These are phyloP conservation scores for Panthera leo DNA, from an alignment of 2,113 vertebrate species.

Conservation along the genomic window DNA sequence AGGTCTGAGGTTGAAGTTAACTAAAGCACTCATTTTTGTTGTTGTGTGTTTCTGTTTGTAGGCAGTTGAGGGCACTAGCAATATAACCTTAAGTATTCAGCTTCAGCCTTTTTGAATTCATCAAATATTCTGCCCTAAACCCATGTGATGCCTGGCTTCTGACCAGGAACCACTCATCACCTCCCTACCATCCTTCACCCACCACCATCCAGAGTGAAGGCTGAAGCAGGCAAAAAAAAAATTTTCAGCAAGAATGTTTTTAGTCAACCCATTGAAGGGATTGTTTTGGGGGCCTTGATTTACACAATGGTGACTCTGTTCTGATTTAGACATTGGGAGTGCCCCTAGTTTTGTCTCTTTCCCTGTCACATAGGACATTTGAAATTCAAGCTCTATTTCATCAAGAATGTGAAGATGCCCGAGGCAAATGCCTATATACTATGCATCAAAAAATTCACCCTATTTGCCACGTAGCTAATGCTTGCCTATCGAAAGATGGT, in stretches of 20 bases:
- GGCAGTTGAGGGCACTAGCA: not conserved
- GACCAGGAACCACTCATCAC: not conserved
- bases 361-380: not conserved
- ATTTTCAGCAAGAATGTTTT: constrained; percentile 8
- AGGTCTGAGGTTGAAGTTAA: not conserved
- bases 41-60: not conserved
- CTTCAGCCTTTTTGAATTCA: not conserved
- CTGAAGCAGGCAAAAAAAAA: not conserved
- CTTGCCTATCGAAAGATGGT: not conserved
- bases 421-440: constrained; percentile 1
- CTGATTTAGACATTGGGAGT: not conserved
- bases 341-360: not conserved
- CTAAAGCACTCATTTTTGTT: not conserved
- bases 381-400: not conserved
- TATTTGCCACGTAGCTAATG: not conserved
- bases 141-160: not conserved
- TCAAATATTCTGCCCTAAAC: not conserved
- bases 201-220: not conserved
- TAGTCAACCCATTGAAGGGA: not conserved
- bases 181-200: not conserved
- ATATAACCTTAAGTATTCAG: not conserved
- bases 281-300: not conserved
- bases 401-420: not conserved
- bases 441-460: not conserved
- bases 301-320: constrained; percentile 12